Base-by-base conservation (phyloP, 1,140 invertebrate species). In the Episyrphus balteatus region DNA sequence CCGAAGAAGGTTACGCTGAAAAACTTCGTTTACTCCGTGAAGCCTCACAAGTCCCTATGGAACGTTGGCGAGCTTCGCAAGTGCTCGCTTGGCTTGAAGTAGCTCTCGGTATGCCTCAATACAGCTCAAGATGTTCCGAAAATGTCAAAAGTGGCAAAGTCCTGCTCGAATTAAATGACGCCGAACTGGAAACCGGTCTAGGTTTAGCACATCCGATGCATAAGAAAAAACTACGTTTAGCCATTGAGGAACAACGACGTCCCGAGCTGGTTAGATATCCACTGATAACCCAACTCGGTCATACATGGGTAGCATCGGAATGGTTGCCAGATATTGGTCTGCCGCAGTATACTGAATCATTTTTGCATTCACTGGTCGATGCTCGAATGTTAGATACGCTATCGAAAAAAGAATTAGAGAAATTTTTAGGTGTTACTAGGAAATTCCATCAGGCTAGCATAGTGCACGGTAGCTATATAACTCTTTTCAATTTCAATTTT, bases 111-210 rank as follows among this genome's bases (percentile, higher is more conserved):
- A 93, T 96, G 91, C 88, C 90, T 0, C 88, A 92, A 56, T 94
- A 94, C 58, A 88, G 88, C 2, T 80, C 83, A 11, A 75, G 83
- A 46, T 92, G 91, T 66, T 85, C 88, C 15, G 88, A 92, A 62
- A 94, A 95, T 68, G 82, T 96, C 40, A 93, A 94, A 66, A 93
- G 90, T 66, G 92, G 92, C 55, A 94, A 92, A 79, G 90, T 95
- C 52, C 72, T 95, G 53, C 74, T 94, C 42, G 90, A 92, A 71
- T 70, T 94, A 52, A 89, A 82, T 59, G 90, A 96, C 63, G 77
- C 82, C 12, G 91, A 95, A 64, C 66, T 94, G 53, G 88, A 92
- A 69, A 81, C 84, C 3, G 88, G 88, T 1, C 71, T 96, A 17
- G 88, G 89, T 7, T 84, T 95, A 43, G 77, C 78, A 14, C 90